Percentiles rank a stretch among this genome's conserved stretches.
phyloP scores from a whole-genome alignment of 2,113 vertebrate species.

The Cariama cristata region DNA sequence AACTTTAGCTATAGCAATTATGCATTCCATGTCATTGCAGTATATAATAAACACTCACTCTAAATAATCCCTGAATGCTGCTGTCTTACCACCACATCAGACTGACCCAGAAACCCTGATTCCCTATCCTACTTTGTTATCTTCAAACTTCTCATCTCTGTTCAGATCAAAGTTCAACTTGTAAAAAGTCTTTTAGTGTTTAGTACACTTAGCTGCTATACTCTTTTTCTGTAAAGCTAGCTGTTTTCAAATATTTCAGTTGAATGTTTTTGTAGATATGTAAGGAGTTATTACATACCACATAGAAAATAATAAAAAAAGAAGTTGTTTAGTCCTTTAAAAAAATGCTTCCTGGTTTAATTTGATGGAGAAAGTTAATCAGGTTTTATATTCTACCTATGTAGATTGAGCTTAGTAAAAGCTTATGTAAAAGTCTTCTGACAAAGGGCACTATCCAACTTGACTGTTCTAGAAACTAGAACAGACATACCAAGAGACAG shows the following conservation, averaged over 20 bases:
- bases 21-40: not conserved
- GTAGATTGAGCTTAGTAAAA: not conserved
- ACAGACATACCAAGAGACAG: not conserved
- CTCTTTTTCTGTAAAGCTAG: conserved; percentile 33
- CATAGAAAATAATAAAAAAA: not conserved
- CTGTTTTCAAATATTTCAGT: conserved; percentile 57
- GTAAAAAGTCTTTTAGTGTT: conserved; percentile 8
- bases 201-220: not conserved
- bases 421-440: not conserved
- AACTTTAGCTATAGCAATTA: not conserved
- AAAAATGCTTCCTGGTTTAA: not conserved
- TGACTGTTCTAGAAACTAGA: not conserved
- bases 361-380: not conserved
- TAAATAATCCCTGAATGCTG: not conserved
- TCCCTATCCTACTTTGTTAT: not conserved
- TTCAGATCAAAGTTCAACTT: not conserved
- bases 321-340: not conserved
- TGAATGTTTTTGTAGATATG: conserved; percentile 41
- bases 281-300: not conserved
- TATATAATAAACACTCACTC: not conserved
- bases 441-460: not conserved
- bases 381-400: not conserved
- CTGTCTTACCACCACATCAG: not conserved
- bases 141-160: not conserved
- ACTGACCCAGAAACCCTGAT: not conserved